Base-by-base conservation (phyloP, 2,113 vertebrate species). In the Notiomystis cincta region DNA sequence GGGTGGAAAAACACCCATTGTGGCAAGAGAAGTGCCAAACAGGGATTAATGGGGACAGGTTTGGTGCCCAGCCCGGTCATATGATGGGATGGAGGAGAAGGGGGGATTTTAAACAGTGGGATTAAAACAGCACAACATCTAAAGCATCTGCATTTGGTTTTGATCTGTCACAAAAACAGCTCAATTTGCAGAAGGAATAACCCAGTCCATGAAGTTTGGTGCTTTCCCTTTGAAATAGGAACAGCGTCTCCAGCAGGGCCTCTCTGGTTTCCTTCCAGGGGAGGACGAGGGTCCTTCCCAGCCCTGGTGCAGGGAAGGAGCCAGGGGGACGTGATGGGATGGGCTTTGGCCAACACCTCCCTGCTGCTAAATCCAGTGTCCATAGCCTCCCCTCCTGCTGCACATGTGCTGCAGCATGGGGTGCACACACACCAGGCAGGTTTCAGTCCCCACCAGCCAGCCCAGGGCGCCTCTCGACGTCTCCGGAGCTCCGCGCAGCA, bases 381-480 rank as follows among this genome's bases (percentile, higher is more conserved):
- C 2, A 0, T 8, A 3, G 15, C 7, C 40, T 40, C 4, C 0
- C 0, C 2, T 3, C 7, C 30, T 38, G 31, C n/a, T 3, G 22
- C 0, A 0, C 53, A 5, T 8, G 1, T 30, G 70, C 44, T 31
- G 35, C 33, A 25, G 51, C 58, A 1, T 1, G 45, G 60, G 28
- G 19, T n/a, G 70, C 61, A 11, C 8, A 0, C 15, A 67, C 40
- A 1, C 27, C 0, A 1, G 50, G 50, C 51, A 31, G 72, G 28
- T 27, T n/a, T 61, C n/a, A n/a, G n/a, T n/a, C n/a, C n/a, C n/a
- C n/a, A n/a, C n/a, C n/a, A n/a, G n/a, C 73, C 61, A 50, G n/a
- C 44, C 48, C 31, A 0, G 60, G 40, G 35, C 38, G 19, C 9
- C 58, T 35, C 15, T 22, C 14, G 1, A 0, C 5, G 4, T 2